These are phyloP conservation scores for Lepidocyrtoides sp. DNA, from an alignment of 2,888 invertebrate species.

Conservation along the genomic window DNA sequence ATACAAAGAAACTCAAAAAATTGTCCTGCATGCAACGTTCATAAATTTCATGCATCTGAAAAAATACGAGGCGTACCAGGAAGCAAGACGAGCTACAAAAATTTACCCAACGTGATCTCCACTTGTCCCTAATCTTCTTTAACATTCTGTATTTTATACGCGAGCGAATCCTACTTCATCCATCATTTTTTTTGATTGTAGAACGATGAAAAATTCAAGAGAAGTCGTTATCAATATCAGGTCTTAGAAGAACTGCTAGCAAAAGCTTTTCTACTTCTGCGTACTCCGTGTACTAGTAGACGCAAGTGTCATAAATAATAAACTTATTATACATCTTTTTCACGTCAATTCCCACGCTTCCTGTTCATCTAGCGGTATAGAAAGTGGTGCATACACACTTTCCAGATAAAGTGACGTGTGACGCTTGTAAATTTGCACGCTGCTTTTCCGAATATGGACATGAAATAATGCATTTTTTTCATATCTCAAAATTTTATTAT, in stretches of 20 bases:
- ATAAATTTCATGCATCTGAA: no score
- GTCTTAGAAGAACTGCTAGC: neutral
- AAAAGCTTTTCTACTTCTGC: neutral
- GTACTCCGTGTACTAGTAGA: neutral
- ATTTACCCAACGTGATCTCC: no score
- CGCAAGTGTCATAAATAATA: slow-evolving; percentile 30
- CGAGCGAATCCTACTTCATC: neutral
- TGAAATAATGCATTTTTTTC: neutral
- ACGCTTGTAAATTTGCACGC: neutral
- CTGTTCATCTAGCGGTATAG: neutral
- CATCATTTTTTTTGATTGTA: neutral
- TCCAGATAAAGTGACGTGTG: neutral
- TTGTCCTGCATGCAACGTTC: no score
- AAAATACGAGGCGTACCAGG: no score
- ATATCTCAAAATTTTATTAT: neutral
- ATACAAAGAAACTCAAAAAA: no score
- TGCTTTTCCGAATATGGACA: neutral
- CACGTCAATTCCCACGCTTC: slow-evolving; percentile 37
- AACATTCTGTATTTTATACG: neutral
- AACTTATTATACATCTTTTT: slow-evolving; percentile 31
- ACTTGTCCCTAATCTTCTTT: neutral
- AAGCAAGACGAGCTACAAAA: no score
- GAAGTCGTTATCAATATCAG: neutral
- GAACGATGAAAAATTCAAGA: neutral
- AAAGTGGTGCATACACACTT: neutral